Base-by-base conservation (phyloP, 2,888 invertebrate species). In the Dryomyza anilis region DNA sequence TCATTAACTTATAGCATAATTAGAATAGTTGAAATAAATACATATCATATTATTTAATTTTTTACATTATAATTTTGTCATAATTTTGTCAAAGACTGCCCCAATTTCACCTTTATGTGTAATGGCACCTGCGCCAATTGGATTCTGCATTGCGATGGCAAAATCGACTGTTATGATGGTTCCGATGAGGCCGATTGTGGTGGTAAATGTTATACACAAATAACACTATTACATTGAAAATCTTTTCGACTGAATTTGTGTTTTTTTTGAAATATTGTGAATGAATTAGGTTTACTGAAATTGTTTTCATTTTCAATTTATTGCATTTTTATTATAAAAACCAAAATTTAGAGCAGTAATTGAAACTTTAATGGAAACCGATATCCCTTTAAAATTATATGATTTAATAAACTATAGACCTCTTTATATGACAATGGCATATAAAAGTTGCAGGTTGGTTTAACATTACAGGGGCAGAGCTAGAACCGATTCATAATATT, bases 91-190 rank as follows among this genome's bases (percentile, higher is more conserved):
- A 65, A 64, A 69, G 68, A 75, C 59, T 76, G 74, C 65, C 74
- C 74, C 16, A 60, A 21, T 59, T 63, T 71, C 7, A 56, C 60
- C 53, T 68, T 70, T 61, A 73, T 69, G 74, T 67, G 84, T 72
- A 76, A 84, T 71, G 85, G 85, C 30, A 84, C 84, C 67, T 88
- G 88, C 74, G 81, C 87, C 65, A 76, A 81, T 62, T 75, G 72
- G 66, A 72, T 74, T 27, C 78, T 81, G 23, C 77, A 78, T 12
- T 91, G 91, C 80, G 88, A 91, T 80, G 85, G 85, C 27, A 79
- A 85, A 48, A 63, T 73, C 2, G 88, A 90, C 75, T 90, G 89
- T 72, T 27, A 70, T 7, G 89, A 89, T 75, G 80, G 78, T 57
- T 86, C 85, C 69, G 90, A 90, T 74, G 83, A 83, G 71, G 72